These are phyloP conservation scores for Leptatherina wallacei DNA, from an alignment of 2,797 vertebrate species.

Conservation along the genomic window DNA sequence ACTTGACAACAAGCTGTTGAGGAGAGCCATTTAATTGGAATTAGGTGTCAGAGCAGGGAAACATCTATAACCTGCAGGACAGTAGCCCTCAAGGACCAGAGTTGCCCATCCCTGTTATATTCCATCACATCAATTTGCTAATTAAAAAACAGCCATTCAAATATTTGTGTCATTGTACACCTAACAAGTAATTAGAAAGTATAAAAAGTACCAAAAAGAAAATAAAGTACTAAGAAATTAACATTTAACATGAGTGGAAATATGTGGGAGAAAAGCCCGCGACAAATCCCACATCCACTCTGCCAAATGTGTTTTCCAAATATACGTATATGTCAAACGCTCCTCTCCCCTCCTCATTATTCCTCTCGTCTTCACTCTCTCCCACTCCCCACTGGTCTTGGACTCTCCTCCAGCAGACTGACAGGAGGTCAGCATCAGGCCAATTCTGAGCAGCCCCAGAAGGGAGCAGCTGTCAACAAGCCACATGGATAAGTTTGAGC, in stretches of 20 bases:
- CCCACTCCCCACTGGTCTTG: conserved; percentile 41
- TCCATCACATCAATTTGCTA: conserved; percentile 56
- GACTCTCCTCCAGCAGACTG: conserved; percentile 61
- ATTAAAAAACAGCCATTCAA: conserved; percentile 69
- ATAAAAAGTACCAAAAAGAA: conserved; percentile 48
- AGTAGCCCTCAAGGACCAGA: too few species aligned
- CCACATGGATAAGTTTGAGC: conserved; percentile 70
- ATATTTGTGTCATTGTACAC: conserved; percentile 60
- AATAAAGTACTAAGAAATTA: conserved; percentile 60
- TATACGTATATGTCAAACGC: conserved; percentile 19
- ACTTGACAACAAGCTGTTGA: too few species aligned
- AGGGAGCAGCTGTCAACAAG: conserved; percentile 78
- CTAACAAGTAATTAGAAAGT: conserved; percentile 59
- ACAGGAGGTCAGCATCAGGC: conserved; percentile 78
- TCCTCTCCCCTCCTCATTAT: conserved; percentile 55
- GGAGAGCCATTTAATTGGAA: too few species aligned
- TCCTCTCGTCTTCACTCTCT: conserved; percentile 46
- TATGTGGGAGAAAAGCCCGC: conserved; percentile 41
- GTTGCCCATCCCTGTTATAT: too few species aligned
- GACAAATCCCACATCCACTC: conserved; percentile 23
- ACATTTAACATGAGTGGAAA: conserved; percentile 56
- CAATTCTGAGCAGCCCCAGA: conserved; percentile 65
- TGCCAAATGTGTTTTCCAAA: conserved; percentile 23
- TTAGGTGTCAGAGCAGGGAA: too few species aligned
- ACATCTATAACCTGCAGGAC: too few species aligned